Percentiles rank a stretch among this genome's conserved stretches.
Evolutionary conservation across 2,797 vertebrate genomes (phyloP).

Genomic region (Trematomus bernacchii): DNA sequence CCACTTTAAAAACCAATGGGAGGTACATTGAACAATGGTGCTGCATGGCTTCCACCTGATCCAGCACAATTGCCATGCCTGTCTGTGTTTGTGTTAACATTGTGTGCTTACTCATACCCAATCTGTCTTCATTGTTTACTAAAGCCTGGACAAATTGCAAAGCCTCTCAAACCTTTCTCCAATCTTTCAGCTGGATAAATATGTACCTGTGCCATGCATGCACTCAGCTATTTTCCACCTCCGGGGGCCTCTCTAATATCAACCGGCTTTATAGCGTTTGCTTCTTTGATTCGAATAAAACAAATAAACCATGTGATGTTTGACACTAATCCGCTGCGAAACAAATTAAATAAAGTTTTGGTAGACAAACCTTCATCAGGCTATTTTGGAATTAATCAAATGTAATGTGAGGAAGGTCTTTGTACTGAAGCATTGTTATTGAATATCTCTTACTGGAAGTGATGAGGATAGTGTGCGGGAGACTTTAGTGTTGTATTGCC

Average conservation of each 20-base stretch:
- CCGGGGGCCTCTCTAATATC: constrained; percentile 32
- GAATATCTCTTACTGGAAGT: too few species aligned
- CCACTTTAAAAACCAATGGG: not conserved
- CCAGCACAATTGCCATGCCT: constrained; percentile 49
- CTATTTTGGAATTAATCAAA: too few species aligned
- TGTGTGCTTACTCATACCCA: constrained; percentile 54
- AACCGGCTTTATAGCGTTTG: constrained; percentile 46
- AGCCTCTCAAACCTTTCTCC: constrained; percentile 53
- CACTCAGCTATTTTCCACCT: constrained; percentile 45
- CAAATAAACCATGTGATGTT: constrained; percentile 33
- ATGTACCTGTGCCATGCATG: constrained; percentile 57
- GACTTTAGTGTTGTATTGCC: too few species aligned
- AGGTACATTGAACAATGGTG: constrained; percentile 25
- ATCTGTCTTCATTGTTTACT: constrained; percentile 70
- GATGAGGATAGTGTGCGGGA: too few species aligned
- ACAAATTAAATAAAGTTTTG: constrained; percentile 27
- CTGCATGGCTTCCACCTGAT: constrained; percentile 34
- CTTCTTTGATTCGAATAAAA: constrained; percentile 38
- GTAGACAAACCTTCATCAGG: too few species aligned
- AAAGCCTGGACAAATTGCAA: constrained; percentile 62
- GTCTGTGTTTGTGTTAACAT: constrained; percentile 60
- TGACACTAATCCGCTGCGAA: constrained; percentile 17
- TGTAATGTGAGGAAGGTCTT: too few species aligned
- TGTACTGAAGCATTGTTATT: too few species aligned
- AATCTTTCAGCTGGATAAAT: constrained; percentile 82